Conservation (phyloP, 92 coral and sea anemone species). For the Meandrina meandrites region DNA sequence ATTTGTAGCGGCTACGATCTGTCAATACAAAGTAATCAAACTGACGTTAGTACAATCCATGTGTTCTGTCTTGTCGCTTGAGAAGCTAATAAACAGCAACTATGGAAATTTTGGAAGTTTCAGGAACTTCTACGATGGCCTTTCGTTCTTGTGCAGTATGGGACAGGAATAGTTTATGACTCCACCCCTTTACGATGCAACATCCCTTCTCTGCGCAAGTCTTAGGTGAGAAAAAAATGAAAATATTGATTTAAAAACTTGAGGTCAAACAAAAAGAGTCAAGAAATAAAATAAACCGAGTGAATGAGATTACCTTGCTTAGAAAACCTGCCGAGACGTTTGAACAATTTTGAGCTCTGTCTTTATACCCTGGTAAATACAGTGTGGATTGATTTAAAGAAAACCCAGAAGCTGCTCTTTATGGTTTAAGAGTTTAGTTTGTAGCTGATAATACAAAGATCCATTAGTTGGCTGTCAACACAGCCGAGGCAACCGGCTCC, state of each 20-base stretch:
- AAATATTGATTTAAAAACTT: background rate
- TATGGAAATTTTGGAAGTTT: background rate
- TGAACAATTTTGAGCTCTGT: background rate
- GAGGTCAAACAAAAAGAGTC: constrained; percentile 5
- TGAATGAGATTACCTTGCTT: background rate
- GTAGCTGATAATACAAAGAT: constrained; percentile 20
- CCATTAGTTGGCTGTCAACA: constrained; percentile 30
- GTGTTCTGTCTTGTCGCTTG: background rate
- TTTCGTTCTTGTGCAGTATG: background rate
- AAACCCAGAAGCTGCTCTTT: background rate
- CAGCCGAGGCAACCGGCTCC: background rate
- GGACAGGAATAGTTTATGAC: background rate
- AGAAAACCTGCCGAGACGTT: background rate
- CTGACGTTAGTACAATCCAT: constrained; percentile 6
- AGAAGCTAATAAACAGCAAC: background rate
- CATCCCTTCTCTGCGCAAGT: background rate
- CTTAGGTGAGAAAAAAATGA: background rate
- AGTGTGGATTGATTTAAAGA: background rate
- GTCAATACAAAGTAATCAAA: constrained; percentile 35
- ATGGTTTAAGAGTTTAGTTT: constrained; percentile 27
- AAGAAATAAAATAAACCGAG: constrained; percentile 1
- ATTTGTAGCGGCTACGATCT: constrained; percentile 20
- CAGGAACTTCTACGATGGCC: background rate
- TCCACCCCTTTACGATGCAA: background rate
- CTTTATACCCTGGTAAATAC: background rate